A percentile compares a stretch with the other conserved stretches of the same genome.
These are phyloP conservation scores for Tanytarsus gracilentus DNA, from an alignment of 2,888 invertebrate genomes.

Conservation along the genomic window DNA sequence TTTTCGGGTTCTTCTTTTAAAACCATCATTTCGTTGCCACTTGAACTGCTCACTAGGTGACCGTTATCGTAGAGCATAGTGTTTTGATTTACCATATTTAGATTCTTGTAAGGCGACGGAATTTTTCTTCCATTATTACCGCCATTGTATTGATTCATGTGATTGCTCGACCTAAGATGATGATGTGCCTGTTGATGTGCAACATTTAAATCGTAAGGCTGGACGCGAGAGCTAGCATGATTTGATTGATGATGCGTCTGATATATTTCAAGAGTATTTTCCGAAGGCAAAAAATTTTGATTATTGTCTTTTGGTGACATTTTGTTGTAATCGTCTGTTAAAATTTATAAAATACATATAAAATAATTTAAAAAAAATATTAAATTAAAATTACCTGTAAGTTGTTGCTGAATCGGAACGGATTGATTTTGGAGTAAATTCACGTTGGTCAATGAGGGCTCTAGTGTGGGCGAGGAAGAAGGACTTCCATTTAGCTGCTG, in stretches of 20 bases:
- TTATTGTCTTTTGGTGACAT: conserved; percentile 9
- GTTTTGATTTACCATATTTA: conserved; percentile 18
- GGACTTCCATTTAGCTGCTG: conserved; percentile 3
- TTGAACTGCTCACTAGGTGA: conserved; percentile 15
- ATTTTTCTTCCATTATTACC: conserved; percentile 3
- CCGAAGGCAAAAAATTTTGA: conserved; percentile 14
- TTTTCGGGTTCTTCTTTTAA: conserved; percentile 43
- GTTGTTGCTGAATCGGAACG: neutral
- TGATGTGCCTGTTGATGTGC: conserved; percentile 18
- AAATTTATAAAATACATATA: no score
- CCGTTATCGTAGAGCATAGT: conserved; percentile 5
- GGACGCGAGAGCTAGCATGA: conserved; percentile 6
- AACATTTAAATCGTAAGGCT: conserved; percentile 18
- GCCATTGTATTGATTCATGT: conserved; percentile 12
- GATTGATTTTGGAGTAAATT: conserved; percentile 5
- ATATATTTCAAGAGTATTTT: conserved; percentile 16
- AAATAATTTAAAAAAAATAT: no score
- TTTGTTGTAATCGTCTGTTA: conserved; percentile 4
- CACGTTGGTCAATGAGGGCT: neutral
- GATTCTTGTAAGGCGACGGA: conserved; percentile 14
- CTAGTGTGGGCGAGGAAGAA: neutral
- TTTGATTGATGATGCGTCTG: conserved; percentile 3
- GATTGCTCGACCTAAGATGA: conserved; percentile 7
- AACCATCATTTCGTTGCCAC: conserved; percentile 18
- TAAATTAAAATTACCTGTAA: neutral